These are phyloP conservation scores for Plutomurus gul DNA, from an alignment of 1,140 invertebrate species.

Conservation along the genomic window DNA sequence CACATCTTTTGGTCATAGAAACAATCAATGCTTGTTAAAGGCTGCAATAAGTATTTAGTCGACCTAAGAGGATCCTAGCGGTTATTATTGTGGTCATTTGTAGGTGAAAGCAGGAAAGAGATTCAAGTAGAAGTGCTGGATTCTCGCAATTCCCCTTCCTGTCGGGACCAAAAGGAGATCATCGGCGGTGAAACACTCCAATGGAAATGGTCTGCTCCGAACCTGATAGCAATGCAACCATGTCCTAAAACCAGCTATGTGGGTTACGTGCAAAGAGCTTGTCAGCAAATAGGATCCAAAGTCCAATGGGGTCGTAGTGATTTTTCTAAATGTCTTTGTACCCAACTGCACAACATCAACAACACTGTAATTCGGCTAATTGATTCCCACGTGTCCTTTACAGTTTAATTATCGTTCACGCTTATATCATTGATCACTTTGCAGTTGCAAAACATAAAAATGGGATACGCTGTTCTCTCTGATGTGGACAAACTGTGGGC, in stretches of 20 bases:
- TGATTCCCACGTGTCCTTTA: neutral
- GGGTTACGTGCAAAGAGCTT: slow-evolving; percentile 44
- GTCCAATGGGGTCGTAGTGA: slow-evolving; percentile 42
- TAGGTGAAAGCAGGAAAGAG: slow-evolving; percentile 18
- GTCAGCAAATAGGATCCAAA: slow-evolving; percentile 9
- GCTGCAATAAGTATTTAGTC: neutral
- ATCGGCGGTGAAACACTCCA: neutral
- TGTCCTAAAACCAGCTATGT: slow-evolving; percentile 41
- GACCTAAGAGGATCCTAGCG: no score
- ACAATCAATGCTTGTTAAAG: neutral
- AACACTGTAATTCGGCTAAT: slow-evolving; percentile 34
- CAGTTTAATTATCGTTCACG: neutral
- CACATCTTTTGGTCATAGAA: neutral
- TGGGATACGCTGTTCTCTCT: slow-evolving; percentile 39
- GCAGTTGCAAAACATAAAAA: slow-evolving; percentile 47
- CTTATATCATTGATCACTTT: neutral
- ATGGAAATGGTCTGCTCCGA: slow-evolving; percentile 46
- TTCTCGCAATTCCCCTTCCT: slow-evolving; percentile 47
- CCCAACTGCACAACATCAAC: slow-evolving; percentile 29
- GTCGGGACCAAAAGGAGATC: slow-evolving; percentile 34
- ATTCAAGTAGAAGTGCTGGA: slow-evolving; percentile 42
- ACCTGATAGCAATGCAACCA: slow-evolving; percentile 27
- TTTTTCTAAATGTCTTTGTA: slow-evolving; percentile 44
- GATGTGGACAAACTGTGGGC: slow-evolving; percentile 28
- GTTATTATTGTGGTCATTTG: no score